Evolutionary conservation across 2,888 invertebrate species (phyloP).

Genomic region (Chaetogeoica ovagalla): DNA sequence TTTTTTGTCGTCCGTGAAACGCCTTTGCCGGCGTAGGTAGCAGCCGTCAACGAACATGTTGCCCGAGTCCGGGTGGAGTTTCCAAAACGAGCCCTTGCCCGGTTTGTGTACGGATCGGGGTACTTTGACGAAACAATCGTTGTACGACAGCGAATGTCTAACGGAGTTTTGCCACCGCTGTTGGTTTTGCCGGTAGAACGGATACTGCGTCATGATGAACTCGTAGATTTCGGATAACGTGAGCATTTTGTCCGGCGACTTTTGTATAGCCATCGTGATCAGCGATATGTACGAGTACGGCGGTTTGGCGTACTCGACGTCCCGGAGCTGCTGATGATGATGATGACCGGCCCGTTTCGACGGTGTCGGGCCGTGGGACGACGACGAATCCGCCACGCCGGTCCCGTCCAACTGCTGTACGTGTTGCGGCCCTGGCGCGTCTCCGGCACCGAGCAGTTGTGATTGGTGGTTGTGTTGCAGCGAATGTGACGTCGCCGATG

Average conservation of each 20-base stretch:
- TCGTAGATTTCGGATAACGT: constrained; percentile 98
- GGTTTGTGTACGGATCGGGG: constrained; percentile 95
- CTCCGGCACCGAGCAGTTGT: too few relatives aligned
- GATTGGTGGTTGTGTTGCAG: too few relatives aligned
- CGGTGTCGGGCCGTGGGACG: constrained; percentile 64
- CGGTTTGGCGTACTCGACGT: constrained; percentile 95
- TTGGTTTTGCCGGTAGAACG: constrained; percentile 97
- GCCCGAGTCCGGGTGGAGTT: constrained; percentile 95
- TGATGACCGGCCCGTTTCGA: constrained; percentile 78
- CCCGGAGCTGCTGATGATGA: constrained; percentile 1
- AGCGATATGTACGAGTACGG: constrained; percentile 98
- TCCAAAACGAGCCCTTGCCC: constrained; percentile 99
- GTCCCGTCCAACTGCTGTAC: too few relatives aligned
- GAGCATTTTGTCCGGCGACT: constrained; percentile 92
- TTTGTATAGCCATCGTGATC: constrained; percentile 99
- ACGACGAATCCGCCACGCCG: too few relatives aligned
- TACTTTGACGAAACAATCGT: constrained; percentile 99
- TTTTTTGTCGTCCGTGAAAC: constrained; percentile 85
- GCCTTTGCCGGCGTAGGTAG: constrained; percentile 92
- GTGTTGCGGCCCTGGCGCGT: too few relatives aligned
- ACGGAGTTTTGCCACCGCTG: constrained; percentile 99
- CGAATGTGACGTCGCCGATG: too few relatives aligned
- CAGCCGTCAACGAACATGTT: constrained; percentile 99
- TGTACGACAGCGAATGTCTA: constrained; percentile 94
- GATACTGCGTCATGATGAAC: constrained; percentile 98